Conservation (phyloP, 2,888 invertebrate species). For the Lomographa bimaculata region DNA sequence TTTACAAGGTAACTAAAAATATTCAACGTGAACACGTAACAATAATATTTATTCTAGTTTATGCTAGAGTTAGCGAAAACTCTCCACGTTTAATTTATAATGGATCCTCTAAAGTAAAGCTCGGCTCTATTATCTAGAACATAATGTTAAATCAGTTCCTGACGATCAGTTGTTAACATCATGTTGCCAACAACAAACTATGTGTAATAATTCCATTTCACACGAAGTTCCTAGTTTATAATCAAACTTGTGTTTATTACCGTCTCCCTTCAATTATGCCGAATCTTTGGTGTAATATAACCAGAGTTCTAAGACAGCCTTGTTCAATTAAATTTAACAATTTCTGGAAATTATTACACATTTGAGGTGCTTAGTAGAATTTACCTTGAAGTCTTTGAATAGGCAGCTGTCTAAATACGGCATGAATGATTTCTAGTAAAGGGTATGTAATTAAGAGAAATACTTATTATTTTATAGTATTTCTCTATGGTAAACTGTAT, state of each 20-base stretch:
- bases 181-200: conserved; percentile 23
- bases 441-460: too few species aligned
- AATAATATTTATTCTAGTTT: too few species aligned
- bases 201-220: conserved; percentile 29
- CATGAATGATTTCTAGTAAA: not conserved
- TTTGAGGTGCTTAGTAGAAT: conserved; percentile 10
- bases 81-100: too few species aligned
- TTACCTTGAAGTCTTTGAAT: conserved; percentile 2
- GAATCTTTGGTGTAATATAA: conserved; percentile 27
- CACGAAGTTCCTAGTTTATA: conserved; percentile 25
- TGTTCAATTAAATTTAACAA: conserved; percentile 20
- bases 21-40: too few species aligned
- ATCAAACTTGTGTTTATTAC: conserved; percentile 30
- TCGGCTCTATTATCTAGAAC: conserved; percentile 1
- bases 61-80: too few species aligned
- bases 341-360: conserved; percentile 10
- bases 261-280: conserved; percentile 24
- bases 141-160: conserved; percentile 18
- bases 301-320: conserved; percentile 15
- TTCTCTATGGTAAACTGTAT: too few species aligned
- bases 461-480: too few species aligned
- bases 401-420: not conserved
- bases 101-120: not conserved
- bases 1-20: too few species aligned
- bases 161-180: conserved; percentile 11